These are phyloP conservation scores for Apogon talboti DNA, from an alignment of 2,797 vertebrate genomes.

Conservation along the genomic window DNA sequence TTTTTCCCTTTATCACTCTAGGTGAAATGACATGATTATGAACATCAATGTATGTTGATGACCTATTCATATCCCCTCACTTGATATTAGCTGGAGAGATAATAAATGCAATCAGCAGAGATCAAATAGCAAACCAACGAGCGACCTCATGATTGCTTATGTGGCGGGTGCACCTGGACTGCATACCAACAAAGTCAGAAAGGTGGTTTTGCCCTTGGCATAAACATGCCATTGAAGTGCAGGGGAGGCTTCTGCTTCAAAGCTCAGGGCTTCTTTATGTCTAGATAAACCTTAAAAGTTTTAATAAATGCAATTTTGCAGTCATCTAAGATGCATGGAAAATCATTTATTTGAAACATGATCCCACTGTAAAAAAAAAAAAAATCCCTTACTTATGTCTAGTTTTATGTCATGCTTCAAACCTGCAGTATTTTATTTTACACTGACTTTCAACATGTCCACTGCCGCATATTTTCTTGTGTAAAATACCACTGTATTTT, in stretches of 20 bases:
- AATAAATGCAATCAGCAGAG: conserved; percentile 67
- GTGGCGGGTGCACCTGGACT: conserved; percentile 53
- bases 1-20: conserved; percentile 34
- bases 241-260: conserved; percentile 56
- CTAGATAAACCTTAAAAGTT: conserved; percentile 50
- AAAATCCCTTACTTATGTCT: conserved; percentile 2
- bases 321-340: conserved; percentile 47
- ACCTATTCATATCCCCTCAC: conserved; percentile 48
- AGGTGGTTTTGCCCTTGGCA: conserved; percentile 62
- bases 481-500: conserved; percentile 2
- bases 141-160: conserved; percentile 65
- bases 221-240: conserved; percentile 63
- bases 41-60: conserved; percentile 45
- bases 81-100: conserved; percentile 59
- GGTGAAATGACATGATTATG: conserved; percentile 48
- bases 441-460: conserved; percentile 30
- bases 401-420: not conserved
- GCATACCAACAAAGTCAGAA: conserved; percentile 63
- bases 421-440: conserved; percentile 37
- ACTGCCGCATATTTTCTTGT: conserved; percentile 9
- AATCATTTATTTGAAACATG: conserved; percentile 45
- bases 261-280: conserved; percentile 64
- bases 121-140: conserved; percentile 62
- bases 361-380: conserved; percentile 6
- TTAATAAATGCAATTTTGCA: conserved; percentile 35